Evolutionary conservation across 2,797 vertebrate species (phyloP).

Genomic region (Chromis chromis): DNA sequence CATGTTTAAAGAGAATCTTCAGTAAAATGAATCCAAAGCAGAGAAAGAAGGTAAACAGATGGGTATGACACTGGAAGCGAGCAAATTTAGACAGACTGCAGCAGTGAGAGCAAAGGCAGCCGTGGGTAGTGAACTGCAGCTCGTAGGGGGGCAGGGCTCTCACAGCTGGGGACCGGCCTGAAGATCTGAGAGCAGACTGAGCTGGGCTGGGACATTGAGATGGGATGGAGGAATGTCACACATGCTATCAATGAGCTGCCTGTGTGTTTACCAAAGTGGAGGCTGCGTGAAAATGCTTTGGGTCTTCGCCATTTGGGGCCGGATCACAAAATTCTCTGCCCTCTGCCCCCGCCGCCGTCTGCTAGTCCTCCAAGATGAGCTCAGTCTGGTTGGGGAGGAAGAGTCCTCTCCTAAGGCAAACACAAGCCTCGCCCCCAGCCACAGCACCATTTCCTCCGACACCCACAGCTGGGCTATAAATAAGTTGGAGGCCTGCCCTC

Average conservation of each 20-base stretch:
- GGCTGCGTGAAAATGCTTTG: slow-evolving; percentile 67
- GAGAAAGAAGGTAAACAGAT: slow-evolving; percentile 27
- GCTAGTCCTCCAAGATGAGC: slow-evolving; percentile 48
- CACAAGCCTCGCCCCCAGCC: slow-evolving; percentile 56
- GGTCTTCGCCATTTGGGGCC: slow-evolving; percentile 66
- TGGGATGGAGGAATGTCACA: slow-evolving; percentile 82
- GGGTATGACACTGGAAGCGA: neutral
- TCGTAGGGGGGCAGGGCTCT: slow-evolving; percentile 33
- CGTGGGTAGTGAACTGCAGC: slow-evolving; percentile 14
- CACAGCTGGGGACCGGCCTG: slow-evolving; percentile 48
- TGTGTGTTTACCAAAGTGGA: slow-evolving; percentile 77
- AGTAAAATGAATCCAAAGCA: neutral
- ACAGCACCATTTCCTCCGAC: slow-evolving; percentile 74
- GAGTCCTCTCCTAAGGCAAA: slow-evolving; percentile 59
- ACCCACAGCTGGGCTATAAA: slow-evolving; percentile 75
- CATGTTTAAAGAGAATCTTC: neutral
- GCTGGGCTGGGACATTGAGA: slow-evolving; percentile 66
- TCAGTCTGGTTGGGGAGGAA: slow-evolving; percentile 61
- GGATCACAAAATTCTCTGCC: slow-evolving; percentile 46
- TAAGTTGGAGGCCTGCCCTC: slow-evolving; percentile 69
- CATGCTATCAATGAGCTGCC: slow-evolving; percentile 78
- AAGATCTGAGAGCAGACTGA: slow-evolving; percentile 59
- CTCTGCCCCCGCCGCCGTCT: slow-evolving; percentile 43
- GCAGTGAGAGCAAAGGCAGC: slow-evolving; percentile 40
- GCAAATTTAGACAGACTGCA: slow-evolving; percentile 11